Percentiles rank a stretch among this genome's conserved stretches.
Conservation (phyloP, 2,888 invertebrate genomes). For the Augiades crinisus region DNA sequence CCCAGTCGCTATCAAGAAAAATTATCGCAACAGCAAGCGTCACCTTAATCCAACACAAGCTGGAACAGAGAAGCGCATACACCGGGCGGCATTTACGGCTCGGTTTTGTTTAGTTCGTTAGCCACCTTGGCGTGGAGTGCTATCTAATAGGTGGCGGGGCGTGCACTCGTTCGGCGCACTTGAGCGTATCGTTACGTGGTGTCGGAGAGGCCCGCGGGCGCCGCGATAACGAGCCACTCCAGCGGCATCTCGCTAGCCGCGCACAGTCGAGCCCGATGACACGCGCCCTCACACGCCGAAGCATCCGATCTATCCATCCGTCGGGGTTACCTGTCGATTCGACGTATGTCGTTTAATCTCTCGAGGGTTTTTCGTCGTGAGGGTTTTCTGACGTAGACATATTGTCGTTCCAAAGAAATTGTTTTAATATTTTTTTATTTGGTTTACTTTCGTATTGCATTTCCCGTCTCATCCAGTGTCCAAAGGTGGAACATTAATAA, state of each 20-base stretch:
- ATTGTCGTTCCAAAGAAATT: too few species aligned
- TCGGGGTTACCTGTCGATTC: not conserved
- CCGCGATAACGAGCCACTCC: conserved; percentile 47
- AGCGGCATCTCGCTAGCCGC: conserved; percentile 24
- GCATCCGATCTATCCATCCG: not conserved
- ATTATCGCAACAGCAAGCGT: too few species aligned
- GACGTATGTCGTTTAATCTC: too few species aligned
- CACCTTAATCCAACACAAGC: too few species aligned
- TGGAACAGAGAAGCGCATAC: too few species aligned
- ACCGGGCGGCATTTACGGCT: conserved; percentile 3
- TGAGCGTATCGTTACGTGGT: conserved; percentile 37
- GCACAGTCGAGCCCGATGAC: conserved; percentile 11
- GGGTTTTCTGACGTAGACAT: too few species aligned
- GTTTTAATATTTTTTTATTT: too few species aligned
- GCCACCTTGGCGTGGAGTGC: conserved; percentile 19
- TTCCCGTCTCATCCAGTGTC: too few species aligned
- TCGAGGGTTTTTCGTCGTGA: too few species aligned
- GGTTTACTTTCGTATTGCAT: too few species aligned
- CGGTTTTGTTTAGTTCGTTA: conserved; percentile 25
- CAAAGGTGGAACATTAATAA: too few species aligned
- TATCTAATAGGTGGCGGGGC: conserved; percentile 25
- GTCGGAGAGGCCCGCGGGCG: conserved; percentile 36
- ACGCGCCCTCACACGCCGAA: not conserved
- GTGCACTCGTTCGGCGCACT: conserved; percentile 31
- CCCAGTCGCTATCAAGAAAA: too few species aligned